A percentile compares a stretch with the other conserved stretches of the same genome.
These are phyloP conservation scores for Gadus chalcogrammus DNA, from an alignment of 2,113 vertebrate species.

Conservation along the genomic window DNA sequence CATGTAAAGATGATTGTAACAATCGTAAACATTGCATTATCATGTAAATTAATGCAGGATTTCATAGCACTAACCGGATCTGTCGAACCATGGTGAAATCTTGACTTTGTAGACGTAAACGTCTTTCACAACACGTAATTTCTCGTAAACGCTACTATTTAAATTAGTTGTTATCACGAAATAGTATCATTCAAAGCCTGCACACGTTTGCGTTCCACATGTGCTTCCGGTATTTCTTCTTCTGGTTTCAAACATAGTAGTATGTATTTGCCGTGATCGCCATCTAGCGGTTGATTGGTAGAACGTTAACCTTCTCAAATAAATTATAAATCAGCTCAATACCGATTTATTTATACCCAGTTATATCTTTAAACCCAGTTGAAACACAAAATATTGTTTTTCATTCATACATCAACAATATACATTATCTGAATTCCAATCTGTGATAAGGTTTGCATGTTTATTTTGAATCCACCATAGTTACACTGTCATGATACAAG, in stretches of 20 bases:
- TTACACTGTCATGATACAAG: no score
- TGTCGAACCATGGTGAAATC: constrained; percentile 66
- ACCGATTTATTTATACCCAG: no score
- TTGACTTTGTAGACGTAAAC: not conserved
- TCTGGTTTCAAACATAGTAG: no score
- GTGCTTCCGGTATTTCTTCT: constrained; percentile 51
- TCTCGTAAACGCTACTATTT: not conserved
- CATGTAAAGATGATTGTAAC: no score
- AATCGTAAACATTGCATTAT: no score
- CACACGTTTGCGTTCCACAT: constrained; percentile 15
- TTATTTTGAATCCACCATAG: no score
- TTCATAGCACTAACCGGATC: constrained; percentile 57
- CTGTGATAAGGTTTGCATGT: no score
- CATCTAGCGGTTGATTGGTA: not conserved
- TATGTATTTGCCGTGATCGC: not conserved
- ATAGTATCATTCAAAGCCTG: no score
- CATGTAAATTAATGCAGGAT: not conserved
- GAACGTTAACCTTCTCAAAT: not conserved
- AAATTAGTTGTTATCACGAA: not conserved
- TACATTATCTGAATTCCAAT: no score
- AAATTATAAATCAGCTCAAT: not conserved
- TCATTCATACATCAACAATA: not conserved
- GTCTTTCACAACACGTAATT: not conserved
- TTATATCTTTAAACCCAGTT: not conserved
- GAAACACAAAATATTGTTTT: not conserved